phyloP scores from a whole-genome alignment of 2,113 vertebrate species.

The Psilopogon haemacephalus region DNA sequence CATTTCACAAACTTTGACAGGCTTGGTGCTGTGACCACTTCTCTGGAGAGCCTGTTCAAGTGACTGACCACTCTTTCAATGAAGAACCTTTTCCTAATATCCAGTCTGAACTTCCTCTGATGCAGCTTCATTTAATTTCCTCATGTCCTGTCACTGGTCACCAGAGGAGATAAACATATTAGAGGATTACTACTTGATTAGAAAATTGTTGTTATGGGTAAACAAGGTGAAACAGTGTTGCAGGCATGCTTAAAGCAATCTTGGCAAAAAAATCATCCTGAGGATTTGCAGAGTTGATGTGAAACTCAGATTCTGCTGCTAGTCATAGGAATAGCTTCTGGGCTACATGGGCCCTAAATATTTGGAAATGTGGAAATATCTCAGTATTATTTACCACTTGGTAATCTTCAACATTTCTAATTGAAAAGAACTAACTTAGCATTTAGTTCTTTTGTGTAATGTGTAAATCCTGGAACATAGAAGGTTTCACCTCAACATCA shows the following conservation, averaged over 20 bases:
- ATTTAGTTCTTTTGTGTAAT: neutral
- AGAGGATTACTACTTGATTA: neutral
- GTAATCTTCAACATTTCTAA: neutral
- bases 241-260: neutral
- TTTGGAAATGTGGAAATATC: neutral
- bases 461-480: neutral
- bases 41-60: no score
- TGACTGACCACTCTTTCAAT: no score
- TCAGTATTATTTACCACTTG: neutral
- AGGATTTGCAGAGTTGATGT: neutral
- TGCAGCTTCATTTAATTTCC: neutral
- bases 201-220: neutral
- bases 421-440: neutral
- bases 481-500: no score
- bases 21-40: no score
- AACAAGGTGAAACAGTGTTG: neutral
- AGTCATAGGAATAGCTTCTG: neutral
- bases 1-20: no score
- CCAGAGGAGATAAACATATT: neutral
- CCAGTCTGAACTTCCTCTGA: no score
- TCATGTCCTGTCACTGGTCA: neutral
- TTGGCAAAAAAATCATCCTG: neutral
- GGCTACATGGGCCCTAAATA: neutral
- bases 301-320: neutral
- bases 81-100: no score